These are phyloP conservation scores for Drosophila nr. fundita DNA, from an alignment of 2,888 invertebrate genomes.

Conservation along the genomic window DNA sequence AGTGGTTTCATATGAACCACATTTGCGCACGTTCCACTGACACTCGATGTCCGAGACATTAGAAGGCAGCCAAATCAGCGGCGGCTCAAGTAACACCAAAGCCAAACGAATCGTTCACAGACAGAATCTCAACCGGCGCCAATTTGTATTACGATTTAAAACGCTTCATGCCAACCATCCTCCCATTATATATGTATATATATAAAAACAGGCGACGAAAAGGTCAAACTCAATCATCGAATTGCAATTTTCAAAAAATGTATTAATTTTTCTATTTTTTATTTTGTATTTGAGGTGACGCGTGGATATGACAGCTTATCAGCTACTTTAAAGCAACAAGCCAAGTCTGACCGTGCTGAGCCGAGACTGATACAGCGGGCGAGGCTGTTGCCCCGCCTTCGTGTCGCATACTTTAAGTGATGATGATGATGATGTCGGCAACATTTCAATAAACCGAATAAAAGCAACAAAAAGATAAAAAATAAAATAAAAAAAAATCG, in stretches of 20 bases:
- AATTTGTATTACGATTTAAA: conserved; percentile 15
- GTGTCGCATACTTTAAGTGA: conserved; percentile 15
- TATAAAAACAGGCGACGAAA: conserved; percentile 19
- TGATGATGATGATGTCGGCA: conserved; percentile 44
- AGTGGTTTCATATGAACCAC: conserved; percentile 44
- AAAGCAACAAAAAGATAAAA: background rate
- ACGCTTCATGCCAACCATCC: background rate
- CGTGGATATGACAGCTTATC: conserved; percentile 62
- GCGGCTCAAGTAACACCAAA: conserved; percentile 38
- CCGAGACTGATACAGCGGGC: conserved; percentile 32
- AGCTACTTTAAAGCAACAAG: conserved; percentile 17
- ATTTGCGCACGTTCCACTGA: conserved; percentile 56
- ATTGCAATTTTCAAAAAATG: conserved; percentile 41
- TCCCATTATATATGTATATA: background rate
- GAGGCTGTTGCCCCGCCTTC: conserved; percentile 22
- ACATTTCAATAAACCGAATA: conserved; percentile 46
- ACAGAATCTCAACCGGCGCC: conserved; percentile 19
- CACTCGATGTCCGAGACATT: conserved; percentile 45
- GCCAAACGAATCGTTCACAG: conserved; percentile 52
- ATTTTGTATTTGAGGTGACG: conserved; percentile 46
- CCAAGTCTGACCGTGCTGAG: conserved; percentile 4
- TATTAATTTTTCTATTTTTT: background rate
- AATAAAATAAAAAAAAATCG: conserved; percentile 25
- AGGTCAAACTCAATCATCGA: conserved; percentile 48
- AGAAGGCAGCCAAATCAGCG: conserved; percentile 39